Conservation (phyloP, 2,797 vertebrate genomes). For the Darevskia nairensis region DNA sequence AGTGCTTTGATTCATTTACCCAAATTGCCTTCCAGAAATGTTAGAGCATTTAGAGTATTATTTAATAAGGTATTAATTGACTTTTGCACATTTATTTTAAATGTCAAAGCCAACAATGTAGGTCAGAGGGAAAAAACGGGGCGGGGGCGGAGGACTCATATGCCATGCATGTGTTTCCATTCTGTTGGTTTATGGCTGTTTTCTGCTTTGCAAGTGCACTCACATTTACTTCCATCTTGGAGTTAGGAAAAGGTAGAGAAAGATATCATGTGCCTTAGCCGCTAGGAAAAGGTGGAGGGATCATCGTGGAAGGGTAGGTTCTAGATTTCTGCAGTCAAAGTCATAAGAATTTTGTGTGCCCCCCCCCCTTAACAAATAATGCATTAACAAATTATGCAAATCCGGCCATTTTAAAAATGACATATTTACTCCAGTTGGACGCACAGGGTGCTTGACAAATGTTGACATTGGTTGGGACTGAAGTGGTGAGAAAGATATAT, state of each 20-base stretch:
- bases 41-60: slow-evolving; percentile 21
- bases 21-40: slow-evolving; percentile 33
- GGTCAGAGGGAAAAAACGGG: slow-evolving; percentile 38
- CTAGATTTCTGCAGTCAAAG: neutral
- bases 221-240: neutral
- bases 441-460: slow-evolving; percentile 4
- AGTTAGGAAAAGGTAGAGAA: slow-evolving; percentile 31
- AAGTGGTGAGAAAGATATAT: neutral
- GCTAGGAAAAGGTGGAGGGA: neutral
- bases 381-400: slow-evolving; percentile 1
- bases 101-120: slow-evolving; percentile 40
- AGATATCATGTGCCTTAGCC: neutral
- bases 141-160: neutral
- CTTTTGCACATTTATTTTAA: slow-evolving; percentile 25
- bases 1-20: slow-evolving; percentile 19
- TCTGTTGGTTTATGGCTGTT: slow-evolving; percentile 28
- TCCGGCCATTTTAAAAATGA: neutral
- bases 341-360: neutral
- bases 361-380: neutral
- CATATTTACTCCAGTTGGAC: neutral
- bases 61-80: slow-evolving; percentile 37
- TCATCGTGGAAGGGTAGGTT: neutral
- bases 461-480: neutral
- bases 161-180: slow-evolving; percentile 42
- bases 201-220: slow-evolving; percentile 23